Conservation (phyloP, 2,797 vertebrate species). For the Scyliorhinus canicula region DNA sequence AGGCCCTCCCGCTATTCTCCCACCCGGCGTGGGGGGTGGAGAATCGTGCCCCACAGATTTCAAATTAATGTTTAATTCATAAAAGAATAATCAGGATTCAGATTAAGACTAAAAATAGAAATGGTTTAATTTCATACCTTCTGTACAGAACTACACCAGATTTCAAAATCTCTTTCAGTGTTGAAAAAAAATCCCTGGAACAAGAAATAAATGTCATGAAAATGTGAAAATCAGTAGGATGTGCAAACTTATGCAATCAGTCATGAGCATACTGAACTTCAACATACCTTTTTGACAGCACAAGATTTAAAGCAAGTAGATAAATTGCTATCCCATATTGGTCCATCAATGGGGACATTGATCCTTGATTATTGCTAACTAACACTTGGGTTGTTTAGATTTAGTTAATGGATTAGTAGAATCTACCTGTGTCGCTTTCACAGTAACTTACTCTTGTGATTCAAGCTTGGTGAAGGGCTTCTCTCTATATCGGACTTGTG, state of each 20-base stretch:
- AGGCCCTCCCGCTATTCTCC: no score
- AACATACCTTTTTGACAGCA: neutral
- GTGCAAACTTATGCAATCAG: neutral
- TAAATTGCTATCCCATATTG: neutral
- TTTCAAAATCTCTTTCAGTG: constrained; percentile 78
- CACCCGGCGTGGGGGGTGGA: no score
- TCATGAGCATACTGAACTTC: neutral
- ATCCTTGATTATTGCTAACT: neutral
- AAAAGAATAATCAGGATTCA: neutral
- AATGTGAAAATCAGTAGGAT: constrained; percentile 19
- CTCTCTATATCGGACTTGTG: neutral
- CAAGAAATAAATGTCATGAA: constrained; percentile 12
- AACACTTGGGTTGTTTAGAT: neutral
- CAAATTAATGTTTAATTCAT: neutral
- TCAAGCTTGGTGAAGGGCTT: neutral
- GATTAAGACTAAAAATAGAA: neutral
- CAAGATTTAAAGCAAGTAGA: neutral
- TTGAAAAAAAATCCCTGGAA: constrained; percentile 78
- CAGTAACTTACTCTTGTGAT: neutral
- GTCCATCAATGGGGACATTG: neutral
- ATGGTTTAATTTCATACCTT: constrained; percentile 57
- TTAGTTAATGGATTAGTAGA: neutral
- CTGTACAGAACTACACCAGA: constrained; percentile 73
- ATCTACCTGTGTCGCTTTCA: neutral
- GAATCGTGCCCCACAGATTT: no score